Base-by-base conservation (phyloP, 2,113 vertebrate genomes). In the Prinia subflava region DNA sequence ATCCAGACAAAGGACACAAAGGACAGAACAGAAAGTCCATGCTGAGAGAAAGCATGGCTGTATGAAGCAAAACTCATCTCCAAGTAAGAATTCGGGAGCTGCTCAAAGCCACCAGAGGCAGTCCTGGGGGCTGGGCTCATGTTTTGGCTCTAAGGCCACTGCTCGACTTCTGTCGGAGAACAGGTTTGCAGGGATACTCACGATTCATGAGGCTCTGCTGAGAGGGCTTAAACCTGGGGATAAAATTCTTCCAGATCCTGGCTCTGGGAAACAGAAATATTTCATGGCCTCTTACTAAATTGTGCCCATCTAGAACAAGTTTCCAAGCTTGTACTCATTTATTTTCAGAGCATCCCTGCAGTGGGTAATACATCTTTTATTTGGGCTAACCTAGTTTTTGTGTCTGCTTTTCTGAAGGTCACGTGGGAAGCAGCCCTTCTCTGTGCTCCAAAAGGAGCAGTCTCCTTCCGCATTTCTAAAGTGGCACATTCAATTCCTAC, bases 321-420 rank as follows among this genome's bases (percentile, higher is more conserved):
- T 94, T 90, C 59, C 46, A 83, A 67, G 55, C 46, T 86, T 53
- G 31, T 5, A 18, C 53, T 90, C 15, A 2, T 85, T 85, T 79
- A 39, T 93, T 95, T 92, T 77, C 86, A 89, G 68, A 90, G 20
- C 22, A 73, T 69, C 31, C 41, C 49, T 69, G 53, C 49, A 56
- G 21, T 64, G 53, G 28, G 49, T 68, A 86, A 79, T 19, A 59
- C 49, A 35, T 60, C 35, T 85, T 95, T 83, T 56, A 85, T 76
- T 85, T 88, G 63, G 59, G 46, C 53, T 86, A 90, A 93, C 71
- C 35, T 7, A 28, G 17, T 53, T 94, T 83, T 75, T 71, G 10
- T 62, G 20, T 59, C 70, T 70, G 64, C 17, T 69, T 70, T 88
- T 90, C 75, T 80, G 57, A 68, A 83, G 71, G 74, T 83, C 17